Percentiles rank a stretch among this genome's conserved stretches.
Evolutionary conservation across 2,113 vertebrate genomes (phyloP).

Genomic region (Zosterops pallidus): DNA sequence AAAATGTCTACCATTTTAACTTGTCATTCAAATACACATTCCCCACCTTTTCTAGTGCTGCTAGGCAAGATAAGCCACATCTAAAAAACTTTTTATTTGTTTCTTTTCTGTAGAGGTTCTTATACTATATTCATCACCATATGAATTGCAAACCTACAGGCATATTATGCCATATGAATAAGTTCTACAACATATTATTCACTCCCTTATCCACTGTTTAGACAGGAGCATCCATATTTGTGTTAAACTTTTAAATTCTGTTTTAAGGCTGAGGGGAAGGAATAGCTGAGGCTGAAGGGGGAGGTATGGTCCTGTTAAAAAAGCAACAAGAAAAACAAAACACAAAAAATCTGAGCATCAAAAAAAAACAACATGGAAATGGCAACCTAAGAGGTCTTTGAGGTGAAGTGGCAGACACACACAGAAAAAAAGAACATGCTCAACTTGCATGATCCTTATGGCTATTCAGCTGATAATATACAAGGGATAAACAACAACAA

Average conservation of each 20-base stretch:
- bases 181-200: background rate
- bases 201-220: background rate
- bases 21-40: background rate
- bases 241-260: background rate
- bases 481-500: background rate
- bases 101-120: background rate
- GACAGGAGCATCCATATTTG: background rate
- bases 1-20: background rate
- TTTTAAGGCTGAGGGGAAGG: background rate
- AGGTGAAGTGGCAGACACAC: background rate
- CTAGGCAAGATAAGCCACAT: background rate
- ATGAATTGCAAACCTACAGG: background rate
- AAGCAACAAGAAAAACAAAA: background rate
- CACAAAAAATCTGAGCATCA: background rate
- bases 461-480: background rate
- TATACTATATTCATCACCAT: background rate
- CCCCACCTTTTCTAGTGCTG: background rate
- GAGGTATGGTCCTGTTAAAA: rapidly evolving
- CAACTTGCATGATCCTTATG: background rate
- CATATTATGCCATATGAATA: background rate
- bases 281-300: background rate
- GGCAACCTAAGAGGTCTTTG: background rate
- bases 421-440: background rate
- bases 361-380: background rate
- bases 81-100: background rate